Evolutionary conservation across 2,113 vertebrate genomes (phyloP).

Genomic region (Aptenodytes patagonicus): DNA sequence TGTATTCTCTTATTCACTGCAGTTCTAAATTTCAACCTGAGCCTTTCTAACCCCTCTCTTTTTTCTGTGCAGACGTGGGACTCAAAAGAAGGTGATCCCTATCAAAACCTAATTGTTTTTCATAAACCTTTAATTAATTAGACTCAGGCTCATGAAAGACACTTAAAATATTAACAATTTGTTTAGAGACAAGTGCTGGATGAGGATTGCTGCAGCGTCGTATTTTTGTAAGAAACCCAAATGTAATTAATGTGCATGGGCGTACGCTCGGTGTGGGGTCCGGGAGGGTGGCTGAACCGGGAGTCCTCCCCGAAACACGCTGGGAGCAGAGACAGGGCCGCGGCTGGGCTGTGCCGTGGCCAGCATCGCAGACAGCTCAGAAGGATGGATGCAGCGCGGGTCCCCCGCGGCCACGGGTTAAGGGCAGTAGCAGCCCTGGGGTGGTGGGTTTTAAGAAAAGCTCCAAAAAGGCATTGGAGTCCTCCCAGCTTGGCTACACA

Average conservation of each 20-base stretch:
- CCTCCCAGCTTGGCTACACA: not conserved
- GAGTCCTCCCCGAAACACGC: not conserved
- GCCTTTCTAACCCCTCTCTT: slow-evolving; percentile 44
- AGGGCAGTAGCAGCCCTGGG: not conserved
- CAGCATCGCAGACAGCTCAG: not conserved
- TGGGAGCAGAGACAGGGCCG: not conserved
- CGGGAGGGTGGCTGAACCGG: not conserved
- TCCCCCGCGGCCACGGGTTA: not conserved
- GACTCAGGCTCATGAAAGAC: slow-evolving; percentile 2
- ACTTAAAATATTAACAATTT: slow-evolving; percentile 20
- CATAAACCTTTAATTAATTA: slow-evolving; percentile 61
- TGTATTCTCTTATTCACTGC: slow-evolving; percentile 56
- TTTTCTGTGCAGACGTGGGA: not conserved
- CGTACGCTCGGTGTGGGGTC: not conserved
- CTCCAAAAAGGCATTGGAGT: not conserved
- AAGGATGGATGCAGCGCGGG: accelerated
- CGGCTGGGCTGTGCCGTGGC: not conserved
- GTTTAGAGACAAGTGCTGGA: slow-evolving; percentile 14
- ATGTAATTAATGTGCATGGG: slow-evolving; percentile 38
- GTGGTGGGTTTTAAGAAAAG: not conserved
- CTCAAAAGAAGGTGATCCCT: not conserved
- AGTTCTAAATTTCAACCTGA: slow-evolving; percentile 49
- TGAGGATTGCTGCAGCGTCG: not conserved
- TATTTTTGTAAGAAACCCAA: not conserved
- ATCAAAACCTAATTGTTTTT: slow-evolving; percentile 48